Conservation (phyloP, 2,113 vertebrate genomes). For the Camelus bactrianus region DNA sequence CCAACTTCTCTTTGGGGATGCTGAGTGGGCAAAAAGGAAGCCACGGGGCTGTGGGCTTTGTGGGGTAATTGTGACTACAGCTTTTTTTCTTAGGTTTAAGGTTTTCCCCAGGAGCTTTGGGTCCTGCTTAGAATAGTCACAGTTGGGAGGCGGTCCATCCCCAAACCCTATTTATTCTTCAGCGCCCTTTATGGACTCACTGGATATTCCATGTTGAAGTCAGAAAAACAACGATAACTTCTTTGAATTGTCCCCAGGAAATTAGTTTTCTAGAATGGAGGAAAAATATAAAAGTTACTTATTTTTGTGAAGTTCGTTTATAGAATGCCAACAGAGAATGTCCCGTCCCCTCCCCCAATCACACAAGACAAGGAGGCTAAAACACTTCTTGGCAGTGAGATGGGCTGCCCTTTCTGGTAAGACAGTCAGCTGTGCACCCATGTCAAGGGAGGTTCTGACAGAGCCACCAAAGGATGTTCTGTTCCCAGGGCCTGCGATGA, state of each 20-base stretch:
- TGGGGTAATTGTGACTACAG: neutral
- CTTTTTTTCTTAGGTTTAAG: neutral
- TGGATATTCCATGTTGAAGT: slow-evolving; percentile 1
- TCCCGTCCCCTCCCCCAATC: neutral
- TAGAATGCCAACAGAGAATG: neutral
- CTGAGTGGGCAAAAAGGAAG: neutral
- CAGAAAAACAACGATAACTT: slow-evolving; percentile 18
- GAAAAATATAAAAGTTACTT: slow-evolving; percentile 34
- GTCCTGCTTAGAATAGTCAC: neutral
- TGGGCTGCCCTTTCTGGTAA: neutral
- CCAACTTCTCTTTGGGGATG: neutral
- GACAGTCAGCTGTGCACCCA: neutral
- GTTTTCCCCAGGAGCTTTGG: neutral
- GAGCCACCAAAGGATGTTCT: neutral
- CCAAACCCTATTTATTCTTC: neutral
- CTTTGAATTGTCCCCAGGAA: neutral
- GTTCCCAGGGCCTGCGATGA: neutral
- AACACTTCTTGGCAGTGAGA: slow-evolving; percentile 4
- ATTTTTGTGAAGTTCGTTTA: slow-evolving; percentile 33
- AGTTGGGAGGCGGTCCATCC: neutral
- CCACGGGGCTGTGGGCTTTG: neutral
- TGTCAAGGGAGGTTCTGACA: neutral
- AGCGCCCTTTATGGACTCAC: neutral
- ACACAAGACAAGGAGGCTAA: neutral
- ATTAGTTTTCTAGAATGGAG: slow-evolving; percentile 37